Evolutionary conservation across 2,888 invertebrate genomes (phyloP).

Genomic region (Polyommatus icarus): DNA sequence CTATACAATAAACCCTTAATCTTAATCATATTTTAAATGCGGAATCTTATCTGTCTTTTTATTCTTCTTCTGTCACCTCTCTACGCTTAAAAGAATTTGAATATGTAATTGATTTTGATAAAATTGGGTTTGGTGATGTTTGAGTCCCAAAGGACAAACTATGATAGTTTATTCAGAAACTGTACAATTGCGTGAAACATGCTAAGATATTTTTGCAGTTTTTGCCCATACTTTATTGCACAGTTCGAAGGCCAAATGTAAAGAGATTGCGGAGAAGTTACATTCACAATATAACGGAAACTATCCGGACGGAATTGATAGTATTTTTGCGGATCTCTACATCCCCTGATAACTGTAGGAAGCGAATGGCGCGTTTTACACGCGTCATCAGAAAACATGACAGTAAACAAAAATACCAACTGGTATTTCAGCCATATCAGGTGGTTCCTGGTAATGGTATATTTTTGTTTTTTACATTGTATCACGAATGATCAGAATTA

Average conservation of each 20-base stretch:
- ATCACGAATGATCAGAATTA: background rate
- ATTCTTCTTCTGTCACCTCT: no score
- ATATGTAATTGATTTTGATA: no score
- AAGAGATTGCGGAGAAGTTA: slow-evolving; percentile 20
- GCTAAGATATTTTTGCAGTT: background rate
- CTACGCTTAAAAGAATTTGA: no score
- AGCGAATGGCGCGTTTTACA: slow-evolving; percentile 35
- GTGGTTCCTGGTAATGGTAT: background rate
- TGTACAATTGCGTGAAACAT: no score
- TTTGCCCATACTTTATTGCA: background rate
- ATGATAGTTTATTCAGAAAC: no score
- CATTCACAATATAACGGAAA: slow-evolving; percentile 37
- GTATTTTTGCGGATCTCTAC: slow-evolving; percentile 51
- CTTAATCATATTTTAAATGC: no score
- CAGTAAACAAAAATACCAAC: background rate
- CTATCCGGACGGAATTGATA: slow-evolving; percentile 44
- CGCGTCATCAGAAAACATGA: slow-evolving; percentile 2
- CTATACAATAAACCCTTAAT: no score
- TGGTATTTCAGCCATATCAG: background rate
- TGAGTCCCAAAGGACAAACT: no score
- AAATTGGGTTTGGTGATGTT: no score
- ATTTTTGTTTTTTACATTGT: background rate
- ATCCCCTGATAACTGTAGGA: slow-evolving; percentile 53
- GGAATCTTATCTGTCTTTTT: no score
- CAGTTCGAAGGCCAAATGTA: background rate